Evolutionary conservation across 92 coral and sea anemone genomes (phyloP).

Genomic region (Siderastrea siderea): DNA sequence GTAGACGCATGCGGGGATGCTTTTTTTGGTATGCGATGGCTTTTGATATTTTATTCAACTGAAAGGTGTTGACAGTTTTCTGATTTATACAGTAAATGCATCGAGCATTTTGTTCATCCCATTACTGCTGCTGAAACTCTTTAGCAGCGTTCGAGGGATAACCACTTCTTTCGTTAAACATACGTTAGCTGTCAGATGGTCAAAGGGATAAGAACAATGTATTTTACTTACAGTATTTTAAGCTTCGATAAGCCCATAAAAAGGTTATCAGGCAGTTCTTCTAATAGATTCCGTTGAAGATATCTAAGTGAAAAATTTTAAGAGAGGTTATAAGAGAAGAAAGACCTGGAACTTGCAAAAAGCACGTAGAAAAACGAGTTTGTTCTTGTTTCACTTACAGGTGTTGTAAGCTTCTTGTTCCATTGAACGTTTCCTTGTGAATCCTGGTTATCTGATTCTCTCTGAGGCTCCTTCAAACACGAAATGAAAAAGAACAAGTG

Average conservation of each 20-base stretch:
- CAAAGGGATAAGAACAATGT: neutral
- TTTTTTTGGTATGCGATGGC: no score
- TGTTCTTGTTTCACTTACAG: slow-evolving; percentile 54
- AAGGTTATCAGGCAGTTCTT: slow-evolving; percentile 8
- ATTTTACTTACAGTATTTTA: slow-evolving; percentile 20
- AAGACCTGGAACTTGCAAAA: neutral
- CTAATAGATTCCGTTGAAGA: slow-evolving; percentile 10
- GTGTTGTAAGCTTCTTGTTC: slow-evolving; percentile 50
- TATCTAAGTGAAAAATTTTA: neutral
- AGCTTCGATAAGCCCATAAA: slow-evolving; percentile 26
- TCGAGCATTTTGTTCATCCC: no score
- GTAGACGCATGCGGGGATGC: no score
- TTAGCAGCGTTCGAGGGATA: no score
- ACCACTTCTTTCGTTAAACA: no score
- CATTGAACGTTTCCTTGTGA: slow-evolving; percentile 54
- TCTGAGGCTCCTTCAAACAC: slow-evolving; percentile 67
- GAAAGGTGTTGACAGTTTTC: no score
- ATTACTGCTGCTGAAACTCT: no score
- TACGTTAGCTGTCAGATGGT: no score
- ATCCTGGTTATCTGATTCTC: slow-evolving; percentile 55
- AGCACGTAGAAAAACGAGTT: neutral
- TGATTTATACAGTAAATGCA: no score
- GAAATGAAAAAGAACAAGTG: neutral
- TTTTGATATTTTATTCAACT: no score
- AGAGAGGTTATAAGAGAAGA: neutral